phyloP scores from a whole-genome alignment of 2,888 invertebrate genomes.

The Trypoxylon attenuatum region DNA sequence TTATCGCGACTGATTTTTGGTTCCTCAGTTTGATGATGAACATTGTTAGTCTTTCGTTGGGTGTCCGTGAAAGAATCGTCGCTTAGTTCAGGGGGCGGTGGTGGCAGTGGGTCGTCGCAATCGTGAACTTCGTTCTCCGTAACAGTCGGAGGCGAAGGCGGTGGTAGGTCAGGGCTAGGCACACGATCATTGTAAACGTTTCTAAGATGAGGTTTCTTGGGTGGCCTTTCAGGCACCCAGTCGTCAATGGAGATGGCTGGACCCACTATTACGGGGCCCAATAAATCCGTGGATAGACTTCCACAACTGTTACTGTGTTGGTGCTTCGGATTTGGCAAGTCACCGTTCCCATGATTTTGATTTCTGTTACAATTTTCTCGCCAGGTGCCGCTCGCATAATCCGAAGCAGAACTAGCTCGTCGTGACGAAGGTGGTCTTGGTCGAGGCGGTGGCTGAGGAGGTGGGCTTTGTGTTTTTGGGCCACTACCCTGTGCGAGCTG shows the following conservation, averaged over 20 bases:
- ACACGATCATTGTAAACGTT: constrained; percentile 76
- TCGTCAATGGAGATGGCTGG: constrained; percentile 81
- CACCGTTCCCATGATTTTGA: constrained; percentile 53
- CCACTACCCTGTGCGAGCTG: constrained; percentile 72
- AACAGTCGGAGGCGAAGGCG: constrained; percentile 80
- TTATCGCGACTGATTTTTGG: constrained; percentile 47
- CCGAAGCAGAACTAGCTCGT: constrained; percentile 82
- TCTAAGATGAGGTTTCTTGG: constrained; percentile 83
- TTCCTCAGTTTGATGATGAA: constrained; percentile 40
- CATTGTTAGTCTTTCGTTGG: constrained; percentile 51
- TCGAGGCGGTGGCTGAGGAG: constrained; percentile 74
- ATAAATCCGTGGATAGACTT: constrained; percentile 77
- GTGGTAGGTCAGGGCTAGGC: constrained; percentile 79
- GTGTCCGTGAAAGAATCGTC: constrained; percentile 51
- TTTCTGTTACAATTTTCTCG: constrained; percentile 69
- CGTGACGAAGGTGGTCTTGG: constrained; percentile 75
- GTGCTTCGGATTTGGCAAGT: constrained; percentile 73
- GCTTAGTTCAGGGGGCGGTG: constrained; percentile 78
- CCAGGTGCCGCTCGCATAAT: constrained; percentile 78
- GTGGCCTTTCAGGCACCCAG: constrained; percentile 85
- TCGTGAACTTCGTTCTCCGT: constrained; percentile 78
- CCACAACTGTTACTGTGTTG: constrained; percentile 79
- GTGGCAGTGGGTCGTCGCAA: constrained; percentile 81
- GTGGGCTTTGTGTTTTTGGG: constrained; percentile 56
- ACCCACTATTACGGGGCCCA: constrained; percentile 80